Conservation (phyloP, 2,888 invertebrate genomes). For the Fragum whitleyi region DNA sequence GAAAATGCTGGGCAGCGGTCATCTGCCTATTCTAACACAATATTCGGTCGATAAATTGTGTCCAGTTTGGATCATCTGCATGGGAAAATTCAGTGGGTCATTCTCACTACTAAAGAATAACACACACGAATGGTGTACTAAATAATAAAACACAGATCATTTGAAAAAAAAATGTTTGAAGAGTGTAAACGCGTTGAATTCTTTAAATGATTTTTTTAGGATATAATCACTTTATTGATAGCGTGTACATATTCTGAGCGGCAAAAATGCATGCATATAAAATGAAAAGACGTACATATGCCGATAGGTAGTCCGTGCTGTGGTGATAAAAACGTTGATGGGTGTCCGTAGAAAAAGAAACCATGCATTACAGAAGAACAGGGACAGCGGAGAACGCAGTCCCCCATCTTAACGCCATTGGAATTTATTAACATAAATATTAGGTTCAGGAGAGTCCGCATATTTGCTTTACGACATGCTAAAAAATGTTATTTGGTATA, state of each 20-base stretch:
- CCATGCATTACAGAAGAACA: constrained; percentile 62
- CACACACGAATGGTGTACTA: not conserved
- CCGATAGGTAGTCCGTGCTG: constrained; percentile 50
- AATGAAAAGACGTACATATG: constrained; percentile 46
- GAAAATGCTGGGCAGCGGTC: not conserved
- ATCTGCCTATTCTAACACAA: not conserved
- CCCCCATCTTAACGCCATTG: constrained; percentile 44
- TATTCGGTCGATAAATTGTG: constrained; percentile 21
- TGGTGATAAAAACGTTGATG: constrained; percentile 42
- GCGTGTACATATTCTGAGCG: no score
- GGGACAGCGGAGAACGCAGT: constrained; percentile 41
- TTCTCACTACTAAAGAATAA: not conserved
- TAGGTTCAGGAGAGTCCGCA: constrained; percentile 35
- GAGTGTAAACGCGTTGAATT: no score
- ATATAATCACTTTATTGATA: no score
- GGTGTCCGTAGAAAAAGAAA: constrained; percentile 62
- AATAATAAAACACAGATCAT: no score
- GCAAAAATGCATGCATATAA: not conserved
- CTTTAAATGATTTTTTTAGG: no score
- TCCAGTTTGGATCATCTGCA: not conserved
- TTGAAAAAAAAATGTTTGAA: no score
- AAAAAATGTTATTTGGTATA: not conserved
- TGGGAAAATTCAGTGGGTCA: not conserved
- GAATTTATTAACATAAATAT: constrained; percentile 62
- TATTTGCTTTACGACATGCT: not conserved